A percentile compares a stretch with the other conserved stretches of the same genome.
phyloP scores from a whole-genome alignment of 2,113 vertebrate species.

The Rhabdornis inornatus region DNA sequence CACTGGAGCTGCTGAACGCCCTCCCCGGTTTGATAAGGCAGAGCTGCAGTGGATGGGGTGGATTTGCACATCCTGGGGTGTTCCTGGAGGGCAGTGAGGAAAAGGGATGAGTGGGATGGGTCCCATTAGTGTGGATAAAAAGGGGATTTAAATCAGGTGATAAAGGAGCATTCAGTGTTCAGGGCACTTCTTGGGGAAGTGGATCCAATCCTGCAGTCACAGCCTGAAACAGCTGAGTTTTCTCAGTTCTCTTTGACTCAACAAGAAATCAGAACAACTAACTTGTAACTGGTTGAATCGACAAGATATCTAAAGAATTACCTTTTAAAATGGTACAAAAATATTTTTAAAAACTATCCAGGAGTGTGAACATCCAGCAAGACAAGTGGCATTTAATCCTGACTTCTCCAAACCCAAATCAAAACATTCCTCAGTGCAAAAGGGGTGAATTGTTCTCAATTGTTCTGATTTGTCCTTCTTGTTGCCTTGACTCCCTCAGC shows the following conservation, averaged over 20 bases:
- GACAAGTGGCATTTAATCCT: neutral
- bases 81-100: neutral
- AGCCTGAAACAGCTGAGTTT: neutral
- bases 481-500: neutral
- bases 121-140: neutral
- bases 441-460: accelerated
- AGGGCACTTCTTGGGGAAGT: neutral
- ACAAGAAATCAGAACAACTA: neutral
- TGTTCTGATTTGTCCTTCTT: neutral
- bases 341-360: accelerated
- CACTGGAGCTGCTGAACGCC: neutral
- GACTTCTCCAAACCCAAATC: neutral
- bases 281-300: neutral
- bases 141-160: neutral
- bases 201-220: neutral
- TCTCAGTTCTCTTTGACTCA: neutral
- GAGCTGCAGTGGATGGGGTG: neutral
- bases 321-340: neutral
- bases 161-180: neutral
- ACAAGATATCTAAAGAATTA: neutral
- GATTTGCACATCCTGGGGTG: neutral
- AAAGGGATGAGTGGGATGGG: neutral
- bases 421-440: accelerated
- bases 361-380: neutral
- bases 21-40: neutral